Evolutionary conservation across 2,888 invertebrate genomes (phyloP).

Genomic region (Julus scanicus): DNA sequence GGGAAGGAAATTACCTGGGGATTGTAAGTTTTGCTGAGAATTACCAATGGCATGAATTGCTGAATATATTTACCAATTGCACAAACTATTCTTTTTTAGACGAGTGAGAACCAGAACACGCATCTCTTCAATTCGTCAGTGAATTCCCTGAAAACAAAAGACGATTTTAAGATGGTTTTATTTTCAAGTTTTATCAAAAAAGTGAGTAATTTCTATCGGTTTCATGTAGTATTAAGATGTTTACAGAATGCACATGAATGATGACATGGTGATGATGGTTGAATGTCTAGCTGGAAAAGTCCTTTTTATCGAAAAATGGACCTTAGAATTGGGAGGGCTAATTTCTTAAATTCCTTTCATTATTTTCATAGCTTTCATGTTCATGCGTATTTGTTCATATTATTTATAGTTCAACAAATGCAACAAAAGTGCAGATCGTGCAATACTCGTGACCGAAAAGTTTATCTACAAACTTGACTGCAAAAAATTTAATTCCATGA

Average conservation of each 20-base stretch:
- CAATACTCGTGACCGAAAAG: constrained; percentile 86
- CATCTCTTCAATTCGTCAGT: constrained; percentile 76
- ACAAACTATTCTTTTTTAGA: constrained; percentile 62
- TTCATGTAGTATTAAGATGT: not conserved
- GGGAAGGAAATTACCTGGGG: constrained; percentile 86
- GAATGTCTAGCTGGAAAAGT: too few relatives aligned
- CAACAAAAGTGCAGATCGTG: constrained; percentile 86
- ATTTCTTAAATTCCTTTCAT: too few relatives aligned
- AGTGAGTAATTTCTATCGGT: constrained; percentile 59
- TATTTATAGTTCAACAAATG: constrained; percentile 72
- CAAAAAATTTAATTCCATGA: constrained; percentile 85
- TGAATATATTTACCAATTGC: not conserved
- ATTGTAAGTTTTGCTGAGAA: constrained; percentile 64
- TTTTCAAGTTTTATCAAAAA: constrained; percentile 78
- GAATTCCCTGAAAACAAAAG: constrained; percentile 75
- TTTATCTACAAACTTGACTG: constrained; percentile 88
- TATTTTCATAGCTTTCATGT: too few relatives aligned
- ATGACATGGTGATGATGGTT: too few relatives aligned
- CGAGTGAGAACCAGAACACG: constrained; percentile 75
- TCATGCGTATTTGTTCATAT: not conserved
- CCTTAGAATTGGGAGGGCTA: too few relatives aligned
- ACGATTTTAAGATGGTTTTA: constrained; percentile 72
- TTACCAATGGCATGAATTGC: not conserved
- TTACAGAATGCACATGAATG: too few relatives aligned
- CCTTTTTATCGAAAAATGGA: too few relatives aligned